Evolutionary conservation across 2,113 vertebrate species (phyloP), one percentile per base, ranked within the genome.

Genomic region (Abramis brama): DNA sequence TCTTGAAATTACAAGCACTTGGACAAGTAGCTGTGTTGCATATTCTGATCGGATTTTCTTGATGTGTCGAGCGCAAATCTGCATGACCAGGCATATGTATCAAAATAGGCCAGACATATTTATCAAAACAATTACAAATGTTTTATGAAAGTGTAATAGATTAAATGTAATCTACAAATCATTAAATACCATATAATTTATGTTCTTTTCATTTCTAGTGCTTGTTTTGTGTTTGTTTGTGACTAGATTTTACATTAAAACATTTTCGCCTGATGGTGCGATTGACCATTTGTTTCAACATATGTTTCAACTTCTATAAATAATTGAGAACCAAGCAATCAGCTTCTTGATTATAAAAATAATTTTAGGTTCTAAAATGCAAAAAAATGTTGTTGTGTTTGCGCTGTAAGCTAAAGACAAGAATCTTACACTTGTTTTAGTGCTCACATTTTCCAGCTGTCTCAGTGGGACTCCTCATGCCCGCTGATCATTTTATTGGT

Each of bases 401-500:
- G 12, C 33, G 52, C 43, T 9, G 43, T 60, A 30, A 52, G 62
- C 52, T 81, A 66, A 59, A 64, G 57, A 47, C 57, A 79, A 75
- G 47, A 84, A 86, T 84, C 57, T 70, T 45, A 73, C 36, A 15
- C 33, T 75, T 23, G 23, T 70, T 86, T 88, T 84, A 80, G 52
- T 55, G 77, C 52, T 52, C 10, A 43, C 36, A 73, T 43, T 86
- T 74, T 76, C 70, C 60, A 85, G 62, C 85, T 86, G 74, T 60
- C 62, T n/a, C 25, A 76, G 25, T 50, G 47, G 50, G 47, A 60
- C 47, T 15, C 83, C 57, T 86, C 55, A 80, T 79, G 36, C 30
- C 84, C 23, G 39, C 82, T 59, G 4, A 81, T 30, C 5, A 79
- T 70, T 84, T 43, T 86, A 86, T 57, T 86, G 71, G 75, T 89